Conservation (phyloP, 2,888 invertebrate species). For the Spicauda simplicius region DNA sequence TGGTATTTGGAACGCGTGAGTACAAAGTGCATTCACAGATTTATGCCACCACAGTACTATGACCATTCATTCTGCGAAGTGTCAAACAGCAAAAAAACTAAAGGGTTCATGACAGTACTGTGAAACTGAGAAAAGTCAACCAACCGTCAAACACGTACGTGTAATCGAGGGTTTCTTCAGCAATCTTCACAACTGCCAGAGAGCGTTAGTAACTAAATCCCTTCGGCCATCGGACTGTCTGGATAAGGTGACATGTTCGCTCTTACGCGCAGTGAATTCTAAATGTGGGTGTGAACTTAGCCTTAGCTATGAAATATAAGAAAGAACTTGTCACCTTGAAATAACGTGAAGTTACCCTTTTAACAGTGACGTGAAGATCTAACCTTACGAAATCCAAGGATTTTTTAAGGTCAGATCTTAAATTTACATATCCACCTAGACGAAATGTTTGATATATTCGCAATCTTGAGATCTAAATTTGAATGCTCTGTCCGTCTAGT, state of each 20-base stretch:
- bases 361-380: no score
- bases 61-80: no score
- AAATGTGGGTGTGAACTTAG: conserved; percentile 32
- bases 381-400: no score
- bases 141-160: neutral
- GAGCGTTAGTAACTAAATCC: conserved; percentile 19
- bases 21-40: no score
- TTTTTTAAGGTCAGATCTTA: no score
- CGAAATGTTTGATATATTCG: no score
- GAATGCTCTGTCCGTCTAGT: no score
- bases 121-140: neutral
- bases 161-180: conserved; percentile 4
- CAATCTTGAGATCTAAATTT: no score
- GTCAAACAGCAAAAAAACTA: neutral
- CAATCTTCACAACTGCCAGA: conserved; percentile 16
- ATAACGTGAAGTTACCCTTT: no score
- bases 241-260: conserved; percentile 50
- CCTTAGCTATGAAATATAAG: neutral
- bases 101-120: neutral
- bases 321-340: neutral
- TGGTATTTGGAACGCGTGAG: no score
- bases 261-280: conserved; percentile 50
- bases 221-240: conserved; percentile 44
- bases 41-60: no score
- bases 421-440: no score